These are phyloP conservation scores for Aphelinus atriplicis DNA, from an alignment of 1,140 invertebrate genomes.

Conservation along the genomic window DNA sequence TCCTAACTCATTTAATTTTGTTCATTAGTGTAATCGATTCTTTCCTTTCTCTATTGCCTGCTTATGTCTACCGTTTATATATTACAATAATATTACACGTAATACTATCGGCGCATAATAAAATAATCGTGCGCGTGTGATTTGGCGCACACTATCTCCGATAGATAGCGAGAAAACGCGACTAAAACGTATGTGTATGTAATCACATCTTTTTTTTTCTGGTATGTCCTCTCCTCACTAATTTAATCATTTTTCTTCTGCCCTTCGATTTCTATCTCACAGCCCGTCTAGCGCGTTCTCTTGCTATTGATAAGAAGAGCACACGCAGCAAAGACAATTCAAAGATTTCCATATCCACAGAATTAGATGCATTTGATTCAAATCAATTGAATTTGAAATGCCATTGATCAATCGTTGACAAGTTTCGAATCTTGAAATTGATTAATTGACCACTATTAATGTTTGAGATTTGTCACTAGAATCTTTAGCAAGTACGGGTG, in stretches of 20 bases:
- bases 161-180: constrained; percentile 52
- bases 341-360: background rate
- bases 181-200: constrained; percentile 3
- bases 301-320: background rate
- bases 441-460: too few species aligned
- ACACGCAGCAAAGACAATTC: constrained; percentile 2
- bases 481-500: too few species aligned
- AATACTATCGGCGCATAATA: constrained; percentile 66
- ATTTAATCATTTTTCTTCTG: constrained; percentile 9
- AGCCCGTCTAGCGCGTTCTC: constrained; percentile 32
- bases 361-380: background rate
- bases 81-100: constrained; percentile 68
- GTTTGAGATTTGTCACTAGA: too few species aligned
- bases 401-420: constrained; percentile 6
- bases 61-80: constrained; percentile 58
- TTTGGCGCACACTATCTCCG: constrained; percentile 41
- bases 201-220: constrained; percentile 16
- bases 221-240: background rate
- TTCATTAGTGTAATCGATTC: constrained; percentile 7
- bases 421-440: background rate
- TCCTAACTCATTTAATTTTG: constrained; percentile 39
- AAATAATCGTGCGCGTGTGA: constrained; percentile 58
- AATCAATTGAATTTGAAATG: background rate
- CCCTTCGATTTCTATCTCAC: constrained; percentile 22
- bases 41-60: constrained; percentile 41